Percentiles rank a stretch among this genome's conserved stretches.
These are phyloP conservation scores for Apodemia zela DNA, from an alignment of 2,888 invertebrate genomes.

Conservation along the genomic window DNA sequence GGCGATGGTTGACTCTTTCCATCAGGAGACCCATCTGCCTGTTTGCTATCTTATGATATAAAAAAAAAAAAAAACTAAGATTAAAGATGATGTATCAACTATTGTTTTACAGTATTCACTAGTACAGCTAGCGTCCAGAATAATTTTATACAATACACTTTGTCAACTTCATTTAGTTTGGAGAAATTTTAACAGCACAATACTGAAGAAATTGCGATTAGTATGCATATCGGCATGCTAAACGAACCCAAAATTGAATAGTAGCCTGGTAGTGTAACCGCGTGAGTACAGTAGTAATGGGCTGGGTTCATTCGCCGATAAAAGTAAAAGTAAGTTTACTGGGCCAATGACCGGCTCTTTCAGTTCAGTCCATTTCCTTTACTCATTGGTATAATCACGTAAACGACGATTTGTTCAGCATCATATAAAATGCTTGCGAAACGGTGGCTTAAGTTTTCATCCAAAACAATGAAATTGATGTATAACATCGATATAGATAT, in stretches of 20 bases:
- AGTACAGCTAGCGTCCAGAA: neutral
- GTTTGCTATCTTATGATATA: too few relatives aligned
- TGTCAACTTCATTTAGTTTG: constrained; percentile 34
- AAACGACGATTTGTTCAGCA: neutral
- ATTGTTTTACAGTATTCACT: neutral
- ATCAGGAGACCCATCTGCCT: too few relatives aligned
- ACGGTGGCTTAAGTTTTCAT: neutral
- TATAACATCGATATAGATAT: neutral
- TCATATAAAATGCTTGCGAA: neutral
- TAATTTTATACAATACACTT: neutral
- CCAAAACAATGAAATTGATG: neutral
- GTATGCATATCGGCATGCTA: constrained; percentile 65
- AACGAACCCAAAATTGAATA: constrained; percentile 64
- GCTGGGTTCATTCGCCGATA: constrained; percentile 77
- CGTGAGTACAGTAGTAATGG: constrained; percentile 72
- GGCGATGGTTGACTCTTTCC: too few relatives aligned
- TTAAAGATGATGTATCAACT: too few relatives aligned
- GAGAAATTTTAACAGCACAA: constrained; percentile 70
- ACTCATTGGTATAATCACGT: constrained; percentile 21
- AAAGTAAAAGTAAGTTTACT: constrained; percentile 79
- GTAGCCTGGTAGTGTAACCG: constrained; percentile 68
- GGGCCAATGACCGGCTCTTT: constrained; percentile 77
- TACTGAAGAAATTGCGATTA: constrained; percentile 58
- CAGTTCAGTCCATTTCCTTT: constrained; percentile 57
- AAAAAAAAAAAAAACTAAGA: too few relatives aligned